These are phyloP conservation scores for Poeciliopsis retropinna DNA, from an alignment of 2,113 vertebrate genomes.

Conservation along the genomic window DNA sequence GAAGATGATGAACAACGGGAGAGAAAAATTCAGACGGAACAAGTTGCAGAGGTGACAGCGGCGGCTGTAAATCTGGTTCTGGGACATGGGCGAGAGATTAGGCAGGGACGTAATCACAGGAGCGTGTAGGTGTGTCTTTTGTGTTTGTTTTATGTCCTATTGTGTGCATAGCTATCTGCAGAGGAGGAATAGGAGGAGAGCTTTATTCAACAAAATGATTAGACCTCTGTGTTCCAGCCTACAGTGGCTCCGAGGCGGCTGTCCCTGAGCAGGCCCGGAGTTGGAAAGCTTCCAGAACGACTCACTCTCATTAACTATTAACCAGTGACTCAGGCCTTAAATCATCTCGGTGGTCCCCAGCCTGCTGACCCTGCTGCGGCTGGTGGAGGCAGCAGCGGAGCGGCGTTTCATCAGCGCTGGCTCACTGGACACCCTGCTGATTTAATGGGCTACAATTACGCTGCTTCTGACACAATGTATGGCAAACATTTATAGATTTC, in stretches of 20 bases:
- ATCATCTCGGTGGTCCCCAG: conserved; percentile 63
- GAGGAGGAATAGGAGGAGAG: conserved; percentile 22
- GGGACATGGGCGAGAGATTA: conserved; percentile 60
- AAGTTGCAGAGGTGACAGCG: conserved; percentile 59
- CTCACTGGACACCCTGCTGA: conserved; percentile 59
- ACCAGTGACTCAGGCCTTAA: conserved; percentile 63
- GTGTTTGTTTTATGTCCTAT: conserved; percentile 30
- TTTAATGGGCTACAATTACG: conserved; percentile 73
- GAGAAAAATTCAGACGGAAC: conserved; percentile 44
- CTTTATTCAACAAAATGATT: conserved; percentile 61
- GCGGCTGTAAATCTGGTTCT: conserved; percentile 65
- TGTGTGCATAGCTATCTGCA: conserved; percentile 23
- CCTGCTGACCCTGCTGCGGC: conserved; percentile 65
- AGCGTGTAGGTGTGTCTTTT: conserved; percentile 12
- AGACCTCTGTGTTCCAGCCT: conserved; percentile 39
- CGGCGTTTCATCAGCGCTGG: conserved; percentile 58
- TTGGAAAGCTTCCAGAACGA: conserved; percentile 51
- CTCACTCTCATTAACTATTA: conserved; percentile 71
- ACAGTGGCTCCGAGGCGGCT: conserved; percentile 21
- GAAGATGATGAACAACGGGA: conserved; percentile 74
- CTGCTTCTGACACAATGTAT: conserved; percentile 68
- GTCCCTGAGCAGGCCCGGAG: conserved; percentile 36
- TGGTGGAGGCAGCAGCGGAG: conserved; percentile 45
- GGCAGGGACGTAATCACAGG: conserved; percentile 3
- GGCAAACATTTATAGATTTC: conserved; percentile 69